A percentile compares a stretch with the other conserved stretches of the same genome.
These are phyloP conservation scores for Penaeus chinensis DNA, from an alignment of 1,140 invertebrate species.

Conservation along the genomic window DNA sequence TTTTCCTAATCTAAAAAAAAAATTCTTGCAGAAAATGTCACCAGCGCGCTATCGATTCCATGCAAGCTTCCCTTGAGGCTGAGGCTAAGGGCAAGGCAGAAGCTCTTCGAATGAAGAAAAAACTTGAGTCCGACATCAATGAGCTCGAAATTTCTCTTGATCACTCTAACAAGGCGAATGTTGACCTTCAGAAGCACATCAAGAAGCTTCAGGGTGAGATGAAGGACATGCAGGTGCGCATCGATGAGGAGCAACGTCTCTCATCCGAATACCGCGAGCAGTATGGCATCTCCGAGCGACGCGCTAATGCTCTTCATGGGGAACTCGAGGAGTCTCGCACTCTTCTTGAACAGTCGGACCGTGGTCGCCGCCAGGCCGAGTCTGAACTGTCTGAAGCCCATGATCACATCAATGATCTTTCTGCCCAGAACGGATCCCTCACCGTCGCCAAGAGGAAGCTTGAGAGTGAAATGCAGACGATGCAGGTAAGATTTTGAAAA, in stretches of 20 bases:
- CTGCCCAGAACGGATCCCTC: slow-evolving; percentile 7
- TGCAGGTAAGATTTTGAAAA: slow-evolving; percentile 24
- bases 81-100: slow-evolving; percentile 47
- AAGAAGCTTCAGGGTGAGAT: slow-evolving; percentile 74
- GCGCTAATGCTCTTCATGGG: slow-evolving; percentile 5
- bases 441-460: slow-evolving; percentile 36
- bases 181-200: slow-evolving; percentile 68
- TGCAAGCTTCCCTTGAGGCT: slow-evolving; percentile 39
- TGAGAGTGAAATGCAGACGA: slow-evolving; percentile 28
- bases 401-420: slow-evolving; percentile 72
- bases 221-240: slow-evolving; percentile 74
- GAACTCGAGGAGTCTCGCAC: slow-evolving; percentile 47
- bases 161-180: slow-evolving; percentile 72
- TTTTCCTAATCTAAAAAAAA: slow-evolving; percentile 65
- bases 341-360: slow-evolving; percentile 45
- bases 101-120: slow-evolving; percentile 44
- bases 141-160: slow-evolving; percentile 69
- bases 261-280: slow-evolving; percentile 75
- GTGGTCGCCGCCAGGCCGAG: slow-evolving; percentile 69
- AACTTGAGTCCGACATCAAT: slow-evolving; percentile 48
- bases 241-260: slow-evolving; percentile 72
- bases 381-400: slow-evolving; percentile 73
- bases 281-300: slow-evolving; percentile 68
- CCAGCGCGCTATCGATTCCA: slow-evolving; percentile 36
- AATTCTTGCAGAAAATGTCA: slow-evolving; percentile 67